Conservation (phyloP, 1,140 invertebrate species). For the Octopus bimaculoides region DNA sequence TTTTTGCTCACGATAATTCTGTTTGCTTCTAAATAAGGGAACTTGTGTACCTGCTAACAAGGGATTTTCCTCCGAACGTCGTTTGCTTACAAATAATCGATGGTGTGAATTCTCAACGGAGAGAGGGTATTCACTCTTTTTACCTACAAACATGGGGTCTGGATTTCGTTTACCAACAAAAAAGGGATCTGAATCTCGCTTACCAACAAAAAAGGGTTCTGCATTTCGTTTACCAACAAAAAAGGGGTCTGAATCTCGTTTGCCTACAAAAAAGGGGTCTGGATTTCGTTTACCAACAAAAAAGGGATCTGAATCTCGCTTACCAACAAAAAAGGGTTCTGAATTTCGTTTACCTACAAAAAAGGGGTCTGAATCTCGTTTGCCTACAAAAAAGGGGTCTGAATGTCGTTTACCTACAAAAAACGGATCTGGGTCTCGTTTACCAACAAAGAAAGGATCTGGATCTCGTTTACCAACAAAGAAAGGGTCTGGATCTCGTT, state of each 20-base stretch:
- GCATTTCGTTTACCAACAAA: slow-evolving; percentile 23
- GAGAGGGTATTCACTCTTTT: slow-evolving; percentile 20
- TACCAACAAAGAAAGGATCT: slow-evolving; percentile 20
- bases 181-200: slow-evolving; percentile 11
- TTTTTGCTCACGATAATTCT: neutral
- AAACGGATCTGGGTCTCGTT: slow-evolving; percentile 16
- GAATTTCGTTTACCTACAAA: slow-evolving; percentile 20
- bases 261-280: slow-evolving; percentile 19
- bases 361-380: slow-evolving; percentile 1
- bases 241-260: slow-evolving; percentile 10
- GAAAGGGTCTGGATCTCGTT: slow-evolving; percentile 8
- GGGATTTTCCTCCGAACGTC: too few species aligned
- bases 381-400: slow-evolving; percentile 16
- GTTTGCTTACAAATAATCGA: too few species aligned
- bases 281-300: slow-evolving; percentile 25
- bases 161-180: neutral
- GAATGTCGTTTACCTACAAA: slow-evolving; percentile 22
- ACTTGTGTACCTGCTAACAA: neutral
- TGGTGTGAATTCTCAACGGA: slow-evolving; percentile 19
- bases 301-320: slow-evolving; percentile 14
- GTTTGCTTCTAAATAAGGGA: too few species aligned
- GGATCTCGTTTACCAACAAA: slow-evolving; percentile 20
- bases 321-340: slow-evolving; percentile 20
- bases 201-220: slow-evolving; percentile 20
- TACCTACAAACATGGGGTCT: slow-evolving; percentile 10